A percentile compares a stretch with the other conserved stretches of the same genome.
phyloP scores from a whole-genome alignment of 2,888 invertebrate genomes.

The Danaus chrysippus region DNA sequence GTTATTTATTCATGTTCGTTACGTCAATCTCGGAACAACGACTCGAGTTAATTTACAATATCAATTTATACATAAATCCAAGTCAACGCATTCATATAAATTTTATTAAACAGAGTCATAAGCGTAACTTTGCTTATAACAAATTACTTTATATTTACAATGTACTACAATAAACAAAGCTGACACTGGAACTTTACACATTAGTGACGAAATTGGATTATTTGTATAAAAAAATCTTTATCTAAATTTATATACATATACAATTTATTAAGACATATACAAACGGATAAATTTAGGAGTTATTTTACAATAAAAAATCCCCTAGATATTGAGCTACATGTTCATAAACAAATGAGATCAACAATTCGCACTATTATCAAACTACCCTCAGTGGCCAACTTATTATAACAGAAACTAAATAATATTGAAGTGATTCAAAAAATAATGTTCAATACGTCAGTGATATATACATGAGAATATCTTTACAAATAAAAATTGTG shows the following conservation, averaged over 20 bases:
- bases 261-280: conserved; percentile 64
- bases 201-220: conserved; percentile 59
- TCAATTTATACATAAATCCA: conserved; percentile 73
- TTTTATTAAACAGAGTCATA: conserved; percentile 71
- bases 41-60: conserved; percentile 73
- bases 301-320: conserved; percentile 56
- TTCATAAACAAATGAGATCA: conserved; percentile 76
- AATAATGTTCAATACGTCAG: not conserved
- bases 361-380: conserved; percentile 62
- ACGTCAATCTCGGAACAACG: conserved; percentile 74
- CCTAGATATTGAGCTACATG: conserved; percentile 73
- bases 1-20: conserved; percentile 75
- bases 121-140: conserved; percentile 72
- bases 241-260: conserved; percentile 70
- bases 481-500: not conserved
- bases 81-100: conserved; percentile 73
- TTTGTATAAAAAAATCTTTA: conserved; percentile 69
- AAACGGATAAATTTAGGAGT: conserved; percentile 58
- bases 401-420: conserved; percentile 1
- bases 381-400: conserved; percentile 28
- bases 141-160: conserved; percentile 66
- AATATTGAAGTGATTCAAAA: not conserved
- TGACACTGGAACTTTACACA: conserved; percentile 63
- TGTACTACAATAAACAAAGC: conserved; percentile 51
- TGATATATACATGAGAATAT: not conserved